Evolutionary conservation across 2,113 vertebrate genomes (phyloP).

Genomic region (Holacanthus passer): DNA sequence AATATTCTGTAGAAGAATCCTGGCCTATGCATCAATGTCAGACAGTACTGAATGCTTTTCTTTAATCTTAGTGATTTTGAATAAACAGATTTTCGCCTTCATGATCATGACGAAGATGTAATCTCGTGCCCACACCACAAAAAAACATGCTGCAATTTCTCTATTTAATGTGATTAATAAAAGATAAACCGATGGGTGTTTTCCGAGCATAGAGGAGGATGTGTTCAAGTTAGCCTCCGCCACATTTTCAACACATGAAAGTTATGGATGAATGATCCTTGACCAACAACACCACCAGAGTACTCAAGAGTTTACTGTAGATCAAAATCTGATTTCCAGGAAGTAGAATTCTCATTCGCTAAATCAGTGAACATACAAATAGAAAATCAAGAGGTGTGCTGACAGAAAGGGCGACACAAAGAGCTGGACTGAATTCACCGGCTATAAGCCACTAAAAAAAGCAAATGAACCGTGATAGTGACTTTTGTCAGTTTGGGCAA

Average conservation of each 20-base stretch:
- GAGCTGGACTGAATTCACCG: not conserved
- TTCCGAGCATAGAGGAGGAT: too few relatives aligned
- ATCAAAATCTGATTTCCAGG: too few relatives aligned
- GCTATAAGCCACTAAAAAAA: not conserved
- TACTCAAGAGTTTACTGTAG: too few relatives aligned
- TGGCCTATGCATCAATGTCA: not conserved
- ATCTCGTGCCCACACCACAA: too few relatives aligned
- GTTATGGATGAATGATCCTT: too few relatives aligned
- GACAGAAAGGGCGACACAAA: not conserved
- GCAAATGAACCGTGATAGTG: not conserved
- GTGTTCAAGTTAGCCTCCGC: too few relatives aligned
- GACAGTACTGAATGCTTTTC: not conserved
- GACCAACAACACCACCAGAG: too few relatives aligned
- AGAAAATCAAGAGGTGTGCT: constrained; percentile 1
- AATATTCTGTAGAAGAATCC: not conserved
- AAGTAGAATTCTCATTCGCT: not conserved
- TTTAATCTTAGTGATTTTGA: not conserved
- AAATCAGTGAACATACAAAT: constrained; percentile 20
- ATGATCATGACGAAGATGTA: not conserved
- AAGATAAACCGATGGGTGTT: too few relatives aligned
- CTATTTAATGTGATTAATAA: too few relatives aligned
- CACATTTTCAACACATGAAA: too few relatives aligned
- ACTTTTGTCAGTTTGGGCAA: not conserved
- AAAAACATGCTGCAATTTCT: too few relatives aligned
- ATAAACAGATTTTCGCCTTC: not conserved